Evolutionary conservation across 2,888 invertebrate species (phyloP), one percentile per base, ranked within the genome.

Genomic region (Caenorhabditis plicata): DNA sequence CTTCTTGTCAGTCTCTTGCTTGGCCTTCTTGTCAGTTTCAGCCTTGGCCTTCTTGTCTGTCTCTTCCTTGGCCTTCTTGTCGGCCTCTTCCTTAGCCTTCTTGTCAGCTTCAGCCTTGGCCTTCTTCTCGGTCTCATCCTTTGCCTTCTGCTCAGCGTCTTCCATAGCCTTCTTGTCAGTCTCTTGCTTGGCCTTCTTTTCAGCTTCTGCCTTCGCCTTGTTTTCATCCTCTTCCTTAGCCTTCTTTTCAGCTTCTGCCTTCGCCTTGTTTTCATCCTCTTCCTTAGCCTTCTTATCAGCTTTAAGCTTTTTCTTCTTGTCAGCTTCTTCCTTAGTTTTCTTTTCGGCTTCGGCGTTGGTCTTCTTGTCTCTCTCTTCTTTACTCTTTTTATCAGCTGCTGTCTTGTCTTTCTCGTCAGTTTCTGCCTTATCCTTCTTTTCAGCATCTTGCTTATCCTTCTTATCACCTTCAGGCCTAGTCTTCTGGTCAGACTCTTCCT

Each of bases 241-340:
- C n/a, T 61, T 50, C 38, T 47, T 49, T 23, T 49, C 43, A 7
- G 19, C 35, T 35, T 48, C 31, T 20, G 20, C 33, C 43, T 51
- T 27, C 20, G 35, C 35, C n/a, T 45, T 35, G 8, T 29, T 23
- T 29, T 47, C 61, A 44, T 27, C 29, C 27, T 47, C 40, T n/a
- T 56, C 39, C 36, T 61, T 20, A 11, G 19, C 13, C 42, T 49
- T 25, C 17, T 27, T 4, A 29, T 7, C n/a, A 7, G n/a, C n/a
- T n/a, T n/a, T n/a, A n/a, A n/a, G n/a, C n/a, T n/a, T n/a, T n/a
- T n/a, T 53, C 36, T 45, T 54, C 42, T 61, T 43, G 11, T 36
- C 35, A 3, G 43, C 43, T 38, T 56, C 45, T 31, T 48, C 46
- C 38, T 64, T n/a, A n/a, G n/a, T n/a, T n/a, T n/a, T n/a, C n/a